These are phyloP conservation scores for Macaria notata DNA, from an alignment of 2,888 invertebrate genomes.

Conservation along the genomic window DNA sequence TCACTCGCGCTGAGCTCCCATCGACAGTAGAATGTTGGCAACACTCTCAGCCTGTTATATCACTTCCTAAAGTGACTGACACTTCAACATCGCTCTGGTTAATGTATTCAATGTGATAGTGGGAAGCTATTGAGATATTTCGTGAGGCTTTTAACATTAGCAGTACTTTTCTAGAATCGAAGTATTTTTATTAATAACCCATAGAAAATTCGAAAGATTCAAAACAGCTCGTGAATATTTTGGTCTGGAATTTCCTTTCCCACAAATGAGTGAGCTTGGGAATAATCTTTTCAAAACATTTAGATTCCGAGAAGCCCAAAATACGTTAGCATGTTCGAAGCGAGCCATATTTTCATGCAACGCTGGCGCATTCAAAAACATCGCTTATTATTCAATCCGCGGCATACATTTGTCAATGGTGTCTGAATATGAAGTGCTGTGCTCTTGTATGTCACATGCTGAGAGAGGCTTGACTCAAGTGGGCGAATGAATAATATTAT, in stretches of 20 bases:
- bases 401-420: constrained; percentile 55
- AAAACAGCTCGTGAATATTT: too few species aligned
- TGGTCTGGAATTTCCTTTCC: constrained; percentile 5
- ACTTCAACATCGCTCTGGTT: constrained; percentile 11
- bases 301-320: constrained; percentile 23
- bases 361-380: constrained; percentile 13
- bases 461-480: constrained; percentile 6
- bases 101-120: background rate
- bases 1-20: constrained; percentile 30
- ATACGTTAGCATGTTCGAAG: constrained; percentile 21
- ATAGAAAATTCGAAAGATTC: background rate
- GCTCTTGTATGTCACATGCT: constrained; percentile 42
- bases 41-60: constrained; percentile 42
- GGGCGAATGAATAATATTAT: constrained; percentile 9
- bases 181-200: too few species aligned
- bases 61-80: constrained; percentile 35
- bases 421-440: constrained; percentile 49
- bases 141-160: too few species aligned
- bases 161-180: too few species aligned
- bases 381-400: constrained; percentile 62
- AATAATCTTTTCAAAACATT: constrained; percentile 25
- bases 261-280: constrained; percentile 2
- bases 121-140: too few species aligned
- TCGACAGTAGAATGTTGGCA: constrained; percentile 43
- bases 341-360: constrained; percentile 22